phyloP scores from a whole-genome alignment of 1,140 invertebrate species.

The honey bee (Apis mellifera) region Amel_HAv3.1 CM009943.2:4060501-4061000 shows the following conservation, averaged over 20 bases:
- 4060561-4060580: not conserved
- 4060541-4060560: not conserved
- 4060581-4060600: too few species aligned
- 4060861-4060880: constrained; percentile 41
- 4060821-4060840: constrained; percentile 6
- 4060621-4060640: not conserved
- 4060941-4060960: not conserved
- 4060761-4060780: constrained; percentile 36
- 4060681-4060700: not conserved
- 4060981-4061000: constrained; percentile 13
- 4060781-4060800: constrained; percentile 47
- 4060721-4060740: not conserved
- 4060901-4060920: constrained; percentile 39
- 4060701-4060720: constrained; percentile 33
- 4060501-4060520: constrained; percentile 1
- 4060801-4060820: constrained; percentile 41
- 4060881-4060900: constrained; percentile 21
- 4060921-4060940: constrained; percentile 31
- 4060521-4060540: not conserved
- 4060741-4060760: not conserved
- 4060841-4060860: constrained; percentile 11
- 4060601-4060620: too few species aligned
- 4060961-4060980: too few species aligned
- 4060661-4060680: constrained; percentile 6
- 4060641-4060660: not conserved